Evolutionary conservation across 2,797 vertebrate species (phyloP), one percentile per base, ranked within the genome.

Genomic region (Falco columbarius): DNA sequence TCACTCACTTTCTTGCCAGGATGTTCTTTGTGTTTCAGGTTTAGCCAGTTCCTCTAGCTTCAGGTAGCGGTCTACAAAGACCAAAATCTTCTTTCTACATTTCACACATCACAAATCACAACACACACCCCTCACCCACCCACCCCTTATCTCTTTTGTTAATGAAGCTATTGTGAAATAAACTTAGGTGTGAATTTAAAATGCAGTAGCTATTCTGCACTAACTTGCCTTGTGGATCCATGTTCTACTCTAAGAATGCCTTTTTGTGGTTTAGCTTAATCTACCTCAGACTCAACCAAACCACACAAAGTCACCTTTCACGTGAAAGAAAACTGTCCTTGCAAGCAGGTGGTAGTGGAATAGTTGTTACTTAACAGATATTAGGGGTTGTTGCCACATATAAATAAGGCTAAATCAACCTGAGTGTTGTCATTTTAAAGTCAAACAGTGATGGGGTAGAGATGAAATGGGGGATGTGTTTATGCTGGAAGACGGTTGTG

Each of bases 101-200:
- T 65, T 80, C 56, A 21, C 24, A 44, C 8, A 40, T 14, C 15
- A 55, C 15, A 30, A 40, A 56, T 42, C 30, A 42, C 40, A 40
- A 40, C 40, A 6, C 40, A 12, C 40, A 40, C 40, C 40, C 40
- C 40, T 14, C 40, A 40, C 40, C 16, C 23, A 10, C 3, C 26
- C 3, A n/a, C 7, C 9, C 12, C 3, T 36, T 42, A 13, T 42
- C 34, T 84, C 26, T 84, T n/a, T 73, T 46, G 22, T 46, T 38
- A 80, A 22, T 58, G 19, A 91, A 56, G 40, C 23, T 54, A 6
- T 40, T 75, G 38, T 62, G 67, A 95, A 89, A 66, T 58, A 65
- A 87, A 30, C 14, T 76, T 58, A 40, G 58, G 14, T 67, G 7
- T 62, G 55, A 87, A 73, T 87, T 91, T 73, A 32, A 92, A 87